A percentile compares a stretch with the other conserved stretches of the same genome.
Evolutionary conservation across 2,113 vertebrate species (phyloP).

Genomic region (Elephas maximus): DNA sequence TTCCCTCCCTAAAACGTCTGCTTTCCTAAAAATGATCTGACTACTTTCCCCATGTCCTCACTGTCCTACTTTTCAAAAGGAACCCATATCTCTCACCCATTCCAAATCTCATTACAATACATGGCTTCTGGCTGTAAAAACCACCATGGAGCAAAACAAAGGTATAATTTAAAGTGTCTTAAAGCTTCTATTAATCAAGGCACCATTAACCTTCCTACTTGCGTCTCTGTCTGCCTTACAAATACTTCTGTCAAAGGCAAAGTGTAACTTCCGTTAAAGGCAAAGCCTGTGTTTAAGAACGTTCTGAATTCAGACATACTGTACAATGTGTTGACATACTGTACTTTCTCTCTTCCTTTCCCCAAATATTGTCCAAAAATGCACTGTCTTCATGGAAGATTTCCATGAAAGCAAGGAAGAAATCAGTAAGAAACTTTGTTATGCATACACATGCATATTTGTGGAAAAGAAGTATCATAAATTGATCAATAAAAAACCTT

Average conservation of each 20-base stretch:
- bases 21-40: slow-evolving; percentile 48
- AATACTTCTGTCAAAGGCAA: slow-evolving; percentile 52
- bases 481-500: slow-evolving; percentile 23
- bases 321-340: background rate
- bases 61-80: slow-evolving; percentile 36
- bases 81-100: background rate
- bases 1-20: background rate
- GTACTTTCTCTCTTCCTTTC: background rate
- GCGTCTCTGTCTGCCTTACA: background rate
- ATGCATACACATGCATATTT: background rate
- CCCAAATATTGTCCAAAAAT: slow-evolving; percentile 49
- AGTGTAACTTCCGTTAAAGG: background rate
- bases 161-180: background rate
- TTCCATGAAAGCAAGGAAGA: slow-evolving; percentile 39
- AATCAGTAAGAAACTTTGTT: background rate
- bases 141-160: background rate
- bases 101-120: slow-evolving; percentile 32
- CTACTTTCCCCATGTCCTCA: slow-evolving; percentile 4
- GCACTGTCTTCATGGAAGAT: background rate
- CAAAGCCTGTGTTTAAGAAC: slow-evolving; percentile 36
- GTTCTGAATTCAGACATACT: slow-evolving; percentile 44
- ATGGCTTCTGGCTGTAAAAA: background rate
- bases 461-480: background rate
- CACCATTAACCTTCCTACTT: background rate
- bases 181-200: slow-evolving; percentile 44